These are phyloP conservation scores for Perizoma affinitatum DNA, from an alignment of 2,888 invertebrate genomes.

Conservation along the genomic window DNA sequence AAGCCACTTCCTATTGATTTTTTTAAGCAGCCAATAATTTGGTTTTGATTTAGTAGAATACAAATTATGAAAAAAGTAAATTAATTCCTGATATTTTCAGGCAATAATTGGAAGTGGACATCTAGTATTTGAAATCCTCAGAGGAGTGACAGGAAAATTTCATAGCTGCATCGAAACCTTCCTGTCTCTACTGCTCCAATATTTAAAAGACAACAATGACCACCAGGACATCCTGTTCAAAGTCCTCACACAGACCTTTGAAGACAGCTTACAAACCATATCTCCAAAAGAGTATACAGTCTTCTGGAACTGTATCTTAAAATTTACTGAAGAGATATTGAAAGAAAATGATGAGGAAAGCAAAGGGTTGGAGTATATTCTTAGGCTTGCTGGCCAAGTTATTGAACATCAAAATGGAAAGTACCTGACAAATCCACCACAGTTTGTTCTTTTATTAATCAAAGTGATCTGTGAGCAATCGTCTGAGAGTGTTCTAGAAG, in stretches of 20 bases:
- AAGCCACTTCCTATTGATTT: too few species aligned
- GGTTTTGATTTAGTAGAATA: background rate
- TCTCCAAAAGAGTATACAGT: constrained; percentile 85
- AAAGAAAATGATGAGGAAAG: constrained; percentile 63
- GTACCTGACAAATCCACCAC: constrained; percentile 84
- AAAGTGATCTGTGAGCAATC: constrained; percentile 77
- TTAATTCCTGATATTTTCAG: constrained; percentile 68
- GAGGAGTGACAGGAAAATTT: constrained; percentile 92
- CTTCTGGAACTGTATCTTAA: constrained; percentile 85
- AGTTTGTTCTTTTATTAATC: constrained; percentile 84
- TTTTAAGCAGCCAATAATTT: too few species aligned
- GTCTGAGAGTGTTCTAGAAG: constrained; percentile 74
- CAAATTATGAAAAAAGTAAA: constrained; percentile 1
- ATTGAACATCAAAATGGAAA: constrained; percentile 87
- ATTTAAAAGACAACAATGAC: constrained; percentile 78
- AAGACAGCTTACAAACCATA: constrained; percentile 86
- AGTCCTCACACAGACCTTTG: constrained; percentile 86
- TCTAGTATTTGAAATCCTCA: constrained; percentile 94
- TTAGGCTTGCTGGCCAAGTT: constrained; percentile 85
- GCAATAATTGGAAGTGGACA: constrained; percentile 92
- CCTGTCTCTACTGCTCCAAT: constrained; percentile 86
- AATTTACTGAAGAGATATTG: constrained; percentile 64
- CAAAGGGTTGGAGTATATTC: constrained; percentile 70
- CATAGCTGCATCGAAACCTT: constrained; percentile 92
- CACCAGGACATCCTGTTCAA: constrained; percentile 84